Conservation (phyloP, 92 coral and sea anemone genomes). For the Umimayanthus kanabou region DNA sequence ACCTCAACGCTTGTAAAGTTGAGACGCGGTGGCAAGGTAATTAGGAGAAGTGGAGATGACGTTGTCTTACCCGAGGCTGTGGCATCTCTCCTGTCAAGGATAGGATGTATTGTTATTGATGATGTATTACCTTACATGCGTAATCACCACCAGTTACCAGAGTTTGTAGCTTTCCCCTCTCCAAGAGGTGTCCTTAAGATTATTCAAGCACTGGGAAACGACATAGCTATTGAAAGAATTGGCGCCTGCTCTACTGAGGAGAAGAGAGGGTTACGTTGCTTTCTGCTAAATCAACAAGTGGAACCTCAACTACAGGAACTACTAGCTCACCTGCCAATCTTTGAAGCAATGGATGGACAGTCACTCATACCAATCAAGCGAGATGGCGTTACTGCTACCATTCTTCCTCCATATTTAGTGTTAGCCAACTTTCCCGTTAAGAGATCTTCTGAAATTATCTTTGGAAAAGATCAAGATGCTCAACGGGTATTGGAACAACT, state of each 20-base stretch:
- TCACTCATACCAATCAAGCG: conserved; percentile 50
- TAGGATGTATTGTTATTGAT: conserved; percentile 62
- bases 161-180: conserved; percentile 62
- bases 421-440: conserved; percentile 4
- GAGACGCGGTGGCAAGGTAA: conserved; percentile 40
- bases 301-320: conserved; percentile 34
- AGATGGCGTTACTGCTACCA: conserved; percentile 41
- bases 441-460: conserved; percentile 19
- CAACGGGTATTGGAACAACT: conserved; percentile 20
- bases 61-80: conserved; percentile 47
- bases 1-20: conserved; percentile 48
- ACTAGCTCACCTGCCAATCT: conserved; percentile 65
- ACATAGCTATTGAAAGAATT: conserved; percentile 14
- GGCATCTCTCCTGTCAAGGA: conserved; percentile 49
- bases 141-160: conserved; percentile 52
- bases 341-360: conserved; percentile 60
- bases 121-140: conserved; percentile 54
- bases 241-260: conserved; percentile 39
- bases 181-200: conserved; percentile 64
- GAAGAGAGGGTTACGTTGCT: conserved; percentile 52
- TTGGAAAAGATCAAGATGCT: conserved; percentile 25
- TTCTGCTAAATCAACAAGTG: conserved; percentile 30
- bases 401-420: conserved; percentile 27
- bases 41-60: conserved; percentile 40
- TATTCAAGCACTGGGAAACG: conserved; percentile 42